Evolutionary conservation across 2,888 invertebrate genomes (phyloP).

Genomic region (Drosophila merina): DNA sequence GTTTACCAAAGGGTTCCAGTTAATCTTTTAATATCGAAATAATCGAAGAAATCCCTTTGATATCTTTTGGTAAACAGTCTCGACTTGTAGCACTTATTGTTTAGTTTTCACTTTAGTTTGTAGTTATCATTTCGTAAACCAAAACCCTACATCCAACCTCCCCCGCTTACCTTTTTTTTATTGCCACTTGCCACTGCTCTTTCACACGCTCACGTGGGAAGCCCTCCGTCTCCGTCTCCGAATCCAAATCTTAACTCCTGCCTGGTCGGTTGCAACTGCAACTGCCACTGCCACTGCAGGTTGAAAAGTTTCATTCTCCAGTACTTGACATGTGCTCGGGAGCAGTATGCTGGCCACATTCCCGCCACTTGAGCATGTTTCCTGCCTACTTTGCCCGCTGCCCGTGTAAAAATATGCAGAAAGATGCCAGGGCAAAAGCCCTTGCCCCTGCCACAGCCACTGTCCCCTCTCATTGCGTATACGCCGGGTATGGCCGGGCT

Average conservation of each 20-base stretch:
- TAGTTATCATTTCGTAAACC: conserved; percentile 37
- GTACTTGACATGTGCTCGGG: conserved; percentile 52
- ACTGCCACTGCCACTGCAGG: conserved; percentile 3
- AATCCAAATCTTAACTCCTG: conserved; percentile 52
- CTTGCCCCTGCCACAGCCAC: conserved; percentile 8
- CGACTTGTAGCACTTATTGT: conserved; percentile 29
- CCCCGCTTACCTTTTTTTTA: conserved; percentile 35
- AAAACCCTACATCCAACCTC: conserved; percentile 2
- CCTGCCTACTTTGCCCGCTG: conserved; percentile 51
- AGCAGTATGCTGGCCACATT: conserved; percentile 55
- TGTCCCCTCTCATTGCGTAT: conserved; percentile 61
- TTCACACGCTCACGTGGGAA: conserved; percentile 78
- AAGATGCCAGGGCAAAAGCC: conserved; percentile 25
- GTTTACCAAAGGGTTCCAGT: conserved; percentile 2
- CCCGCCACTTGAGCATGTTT: conserved; percentile 77
- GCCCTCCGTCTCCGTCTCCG: conserved; percentile 21
- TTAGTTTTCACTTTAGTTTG: conserved; percentile 36
- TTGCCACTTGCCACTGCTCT: conserved; percentile 46
- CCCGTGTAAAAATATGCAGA: conserved; percentile 48
- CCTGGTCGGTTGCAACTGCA: conserved; percentile 1
- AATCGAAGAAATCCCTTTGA: neutral
- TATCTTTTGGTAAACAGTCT: conserved; percentile 16
- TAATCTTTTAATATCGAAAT: neutral
- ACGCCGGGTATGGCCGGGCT: conserved; percentile 54
- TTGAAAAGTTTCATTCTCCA: conserved; percentile 3